phyloP scores from a whole-genome alignment of 2,888 invertebrate species.

The Diadegma fenestrale region DNA sequence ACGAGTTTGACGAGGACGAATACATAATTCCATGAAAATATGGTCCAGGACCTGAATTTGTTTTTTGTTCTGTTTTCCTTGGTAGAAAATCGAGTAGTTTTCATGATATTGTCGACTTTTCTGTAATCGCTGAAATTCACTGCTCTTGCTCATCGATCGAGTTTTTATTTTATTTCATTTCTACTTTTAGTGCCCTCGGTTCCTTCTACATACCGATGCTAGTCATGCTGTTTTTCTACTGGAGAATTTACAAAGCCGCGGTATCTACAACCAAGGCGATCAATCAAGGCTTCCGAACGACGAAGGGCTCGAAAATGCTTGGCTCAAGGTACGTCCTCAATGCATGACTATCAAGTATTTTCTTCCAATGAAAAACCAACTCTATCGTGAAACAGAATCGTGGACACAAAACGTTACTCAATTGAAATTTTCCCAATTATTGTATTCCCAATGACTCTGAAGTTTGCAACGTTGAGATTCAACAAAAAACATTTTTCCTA shows the following conservation, averaged over 20 bases:
- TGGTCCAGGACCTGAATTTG: neutral
- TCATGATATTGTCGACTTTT: neutral
- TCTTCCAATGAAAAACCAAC: neutral
- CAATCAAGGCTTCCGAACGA: constrained; percentile 95
- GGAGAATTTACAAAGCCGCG: constrained; percentile 98
- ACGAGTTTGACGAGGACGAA: no score
- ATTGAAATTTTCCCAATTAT: neutral
- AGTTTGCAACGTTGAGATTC: no score
- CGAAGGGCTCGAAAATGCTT: constrained; percentile 88
- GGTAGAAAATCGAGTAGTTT: neutral
- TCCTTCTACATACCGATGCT: constrained; percentile 99
- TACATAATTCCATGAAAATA: no score
- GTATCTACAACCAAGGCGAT: constrained; percentile 96
- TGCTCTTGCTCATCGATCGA: neutral
- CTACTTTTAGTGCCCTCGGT: constrained; percentile 92
- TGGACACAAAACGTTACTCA: neutral
- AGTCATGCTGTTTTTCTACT: constrained; percentile 99
- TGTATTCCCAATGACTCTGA: no score
- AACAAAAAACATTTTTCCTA: no score
- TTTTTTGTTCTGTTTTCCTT: neutral
- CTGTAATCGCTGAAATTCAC: neutral
- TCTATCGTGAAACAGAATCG: neutral
- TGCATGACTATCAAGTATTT: neutral
- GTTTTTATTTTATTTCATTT: constrained; percentile 59
- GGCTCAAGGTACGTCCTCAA: constrained; percentile 81